Percentiles rank a stretch among this genome's conserved stretches.
Evolutionary conservation across 1,140 invertebrate species (phyloP).

Genomic region (Papilio xuthus): DNA sequence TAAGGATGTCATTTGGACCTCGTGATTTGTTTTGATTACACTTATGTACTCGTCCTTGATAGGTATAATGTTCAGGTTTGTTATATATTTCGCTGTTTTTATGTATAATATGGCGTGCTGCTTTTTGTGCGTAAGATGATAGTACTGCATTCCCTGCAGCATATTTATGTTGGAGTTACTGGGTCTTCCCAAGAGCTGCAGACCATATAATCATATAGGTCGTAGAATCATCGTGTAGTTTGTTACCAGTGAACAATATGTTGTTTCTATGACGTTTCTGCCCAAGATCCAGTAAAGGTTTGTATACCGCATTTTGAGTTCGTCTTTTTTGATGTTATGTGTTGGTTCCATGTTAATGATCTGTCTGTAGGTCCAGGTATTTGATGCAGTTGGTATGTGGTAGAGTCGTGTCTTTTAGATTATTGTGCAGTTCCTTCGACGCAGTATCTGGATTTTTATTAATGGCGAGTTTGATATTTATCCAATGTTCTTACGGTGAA

Average conservation of each 20-base stretch:
- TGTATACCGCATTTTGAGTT: background rate
- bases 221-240: background rate
- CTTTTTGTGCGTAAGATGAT: background rate
- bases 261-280: no score
- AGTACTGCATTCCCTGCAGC: background rate
- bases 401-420: background rate
- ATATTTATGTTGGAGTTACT: background rate
- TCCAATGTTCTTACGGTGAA: no score
- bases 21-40: no score
- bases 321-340: background rate
- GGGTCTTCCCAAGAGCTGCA: background rate
- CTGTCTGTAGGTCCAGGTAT: background rate
- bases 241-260: background rate
- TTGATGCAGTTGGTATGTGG: background rate
- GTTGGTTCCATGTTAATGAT: background rate
- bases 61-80: no score
- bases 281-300: background rate
- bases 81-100: no score
- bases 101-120: no score
- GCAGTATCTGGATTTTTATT: conserved; percentile 30
- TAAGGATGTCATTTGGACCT: no score
- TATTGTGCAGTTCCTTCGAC: conserved; percentile 9
- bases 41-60: no score
- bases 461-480: no score
- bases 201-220: background rate